Evolutionary conservation across 1,140 invertebrate genomes (phyloP), one percentile per base, ranked within the genome.

Genomic region (Uloborus diversus): DNA sequence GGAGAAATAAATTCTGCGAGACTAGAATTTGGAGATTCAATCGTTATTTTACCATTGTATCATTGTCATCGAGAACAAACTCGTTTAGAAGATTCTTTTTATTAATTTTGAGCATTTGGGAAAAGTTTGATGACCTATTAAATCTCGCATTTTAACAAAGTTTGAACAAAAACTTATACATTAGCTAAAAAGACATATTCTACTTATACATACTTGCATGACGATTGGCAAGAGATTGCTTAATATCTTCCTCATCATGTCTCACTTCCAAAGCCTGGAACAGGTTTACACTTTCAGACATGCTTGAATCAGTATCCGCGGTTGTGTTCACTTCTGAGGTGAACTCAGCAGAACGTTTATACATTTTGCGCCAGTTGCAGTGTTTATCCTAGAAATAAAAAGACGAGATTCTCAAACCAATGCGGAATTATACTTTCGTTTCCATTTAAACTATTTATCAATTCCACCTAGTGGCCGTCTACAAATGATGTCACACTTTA

Each of bases 281-380:
- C 9, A 96, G 89, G 84, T 93, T 95, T 3, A 96, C 91, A 85
- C 95, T 96, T 86, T 96, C 94, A 0, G 94, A 96, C 3, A 94
- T 59, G 1, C 80, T 59, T 82, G 82, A 37, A 4, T 25, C 30
- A 5, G 30, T 5, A 11, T 68, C 51, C 4, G 61, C 28, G 80
- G 68, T 20, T 37, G 81, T n/a, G 79, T 83, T 73, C 82, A 87
- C 17, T 85, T 86, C 51, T 86, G 84, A 53, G 86, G 85, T 35
- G 86, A 88, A n/a, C 71, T 84, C 78, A 28, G 66, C 68, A 3
- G 81, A 83, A 71, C 84, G 64, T 81, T 84, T 84, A 11, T 79
- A 73, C 30, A 84, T 28, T 28, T 81, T 96, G 79, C 94, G 90
- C 95, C 95, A 96, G 85, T 96, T 94, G 85, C 94, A 96, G 5